Percentiles rank a stretch among this genome's conserved stretches.
Conservation (phyloP, 2,113 vertebrate species). For the Haemorhous mexicanus region DNA sequence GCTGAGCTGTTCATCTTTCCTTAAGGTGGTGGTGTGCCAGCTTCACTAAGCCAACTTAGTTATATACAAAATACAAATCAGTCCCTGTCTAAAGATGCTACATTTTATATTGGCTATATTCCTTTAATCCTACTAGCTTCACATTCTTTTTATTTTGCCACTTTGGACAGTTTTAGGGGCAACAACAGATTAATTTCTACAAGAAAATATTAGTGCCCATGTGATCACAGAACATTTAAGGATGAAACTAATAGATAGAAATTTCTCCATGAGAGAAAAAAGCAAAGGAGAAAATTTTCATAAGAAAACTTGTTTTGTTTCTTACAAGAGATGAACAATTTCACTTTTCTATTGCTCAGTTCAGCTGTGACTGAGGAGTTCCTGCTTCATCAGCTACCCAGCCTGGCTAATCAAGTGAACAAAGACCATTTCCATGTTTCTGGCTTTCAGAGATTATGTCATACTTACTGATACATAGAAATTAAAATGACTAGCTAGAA, state of each 20-base stretch:
- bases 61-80: neutral
- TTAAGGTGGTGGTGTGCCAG: neutral
- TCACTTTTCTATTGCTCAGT: neutral
- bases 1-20: neutral
- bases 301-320: neutral
- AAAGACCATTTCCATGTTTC: neutral
- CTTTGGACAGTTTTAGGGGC: accelerated
- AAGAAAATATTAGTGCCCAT: neutral
- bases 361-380: neutral
- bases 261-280: neutral
- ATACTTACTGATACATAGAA: neutral
- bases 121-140: neutral
- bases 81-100: neutral
- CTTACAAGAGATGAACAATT: neutral
- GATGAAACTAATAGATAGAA: neutral
- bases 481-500: neutral
- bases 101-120: neutral
- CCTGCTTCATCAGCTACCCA: neutral
- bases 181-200: neutral
- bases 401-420: neutral
- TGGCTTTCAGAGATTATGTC: neutral
- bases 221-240: neutral
- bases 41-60: neutral
- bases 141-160: neutral
- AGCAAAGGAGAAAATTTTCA: neutral